Conservation (phyloP, 2,797 vertebrate genomes). For the Picus viridis region DNA sequence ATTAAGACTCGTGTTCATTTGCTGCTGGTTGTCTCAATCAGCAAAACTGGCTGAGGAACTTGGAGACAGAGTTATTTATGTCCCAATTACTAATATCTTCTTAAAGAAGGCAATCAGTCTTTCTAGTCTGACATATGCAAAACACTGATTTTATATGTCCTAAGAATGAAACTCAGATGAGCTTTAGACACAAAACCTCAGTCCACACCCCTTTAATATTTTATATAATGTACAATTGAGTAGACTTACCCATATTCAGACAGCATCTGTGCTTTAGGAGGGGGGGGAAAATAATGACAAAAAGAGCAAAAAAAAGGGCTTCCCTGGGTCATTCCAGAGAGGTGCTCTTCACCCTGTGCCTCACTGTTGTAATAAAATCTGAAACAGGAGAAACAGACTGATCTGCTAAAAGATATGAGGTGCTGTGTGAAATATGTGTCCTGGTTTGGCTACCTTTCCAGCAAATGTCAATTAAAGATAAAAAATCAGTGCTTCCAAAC, state of each 20-base stretch:
- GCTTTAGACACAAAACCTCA: neutral
- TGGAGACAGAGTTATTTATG: neutral
- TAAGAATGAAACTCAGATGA: neutral
- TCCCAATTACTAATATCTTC: neutral
- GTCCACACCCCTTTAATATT: neutral
- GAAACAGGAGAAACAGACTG: neutral
- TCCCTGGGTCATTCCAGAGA: neutral
- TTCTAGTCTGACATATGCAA: neutral
- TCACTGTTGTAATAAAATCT: neutral
- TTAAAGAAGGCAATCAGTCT: neutral
- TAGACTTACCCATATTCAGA: neutral
- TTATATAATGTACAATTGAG: neutral
- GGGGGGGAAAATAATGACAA: accelerated
- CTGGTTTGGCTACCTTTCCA: constrained; percentile 21
- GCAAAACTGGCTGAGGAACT: neutral
- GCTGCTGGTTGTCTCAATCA: neutral
- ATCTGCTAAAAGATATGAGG: constrained; percentile 2
- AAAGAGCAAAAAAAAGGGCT: accelerated
- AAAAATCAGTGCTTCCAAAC: constrained; percentile 49
- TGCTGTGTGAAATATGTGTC: neutral
- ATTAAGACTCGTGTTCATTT: neutral
- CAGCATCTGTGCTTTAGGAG: neutral
- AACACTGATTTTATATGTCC: neutral
- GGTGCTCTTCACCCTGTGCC: neutral
- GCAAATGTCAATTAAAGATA: constrained; percentile 49